Base-by-base conservation (phyloP, 2,113 vertebrate species). In the Semnopithecus entellus region DNA sequence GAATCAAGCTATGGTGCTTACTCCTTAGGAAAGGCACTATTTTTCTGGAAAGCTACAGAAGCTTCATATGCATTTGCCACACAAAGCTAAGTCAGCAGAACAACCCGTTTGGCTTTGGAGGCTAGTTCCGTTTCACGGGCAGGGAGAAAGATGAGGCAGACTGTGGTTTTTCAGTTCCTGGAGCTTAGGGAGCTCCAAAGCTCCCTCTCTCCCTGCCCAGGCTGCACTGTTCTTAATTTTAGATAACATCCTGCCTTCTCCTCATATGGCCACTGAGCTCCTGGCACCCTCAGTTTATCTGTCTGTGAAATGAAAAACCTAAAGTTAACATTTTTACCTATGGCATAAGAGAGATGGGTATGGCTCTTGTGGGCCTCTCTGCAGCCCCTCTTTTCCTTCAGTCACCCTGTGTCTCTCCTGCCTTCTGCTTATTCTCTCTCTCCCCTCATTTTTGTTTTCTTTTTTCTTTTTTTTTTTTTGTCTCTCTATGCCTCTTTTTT, bases 241-340 rank as follows among this genome's bases (percentile, higher is more conserved):
- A 72, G 43, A 61, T 59, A 27, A 83, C 61, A 50, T 27, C 32
- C 38, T 10, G 40, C n/a, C 52, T 14, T 45, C 48, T 68, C 48
- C 50, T 70, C 16, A 0, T 22, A 12, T 18, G 4, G 55, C 27
- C n/a, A 0, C 0, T 3, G 17, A 12, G 45, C 27, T 72, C 40
- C 50, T 57, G 1, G 7, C 0, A 2, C 30, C 73, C 55, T 84
- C 80, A 25, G 92, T 96, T 91, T 81, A 18, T 61, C 82, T 9
- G 2, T 66, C 70, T 55, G 85, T 66, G 61, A 45, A 68, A 68
- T 75, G 45, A 89, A 18, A 90, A 52, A 40, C 12, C 40, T 59
- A 5, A 30, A 14, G 76, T 70, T 6, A 78, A 70, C 35, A 57
- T 79, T 25, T 27, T 35, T 38, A 17, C 43, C 45, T 8, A 11